A percentile compares a stretch with the other conserved stretches of the same genome.
These are phyloP conservation scores for Zenarchopterus dispar DNA, from an alignment of 2,797 vertebrate genomes.

Conservation along the genomic window DNA sequence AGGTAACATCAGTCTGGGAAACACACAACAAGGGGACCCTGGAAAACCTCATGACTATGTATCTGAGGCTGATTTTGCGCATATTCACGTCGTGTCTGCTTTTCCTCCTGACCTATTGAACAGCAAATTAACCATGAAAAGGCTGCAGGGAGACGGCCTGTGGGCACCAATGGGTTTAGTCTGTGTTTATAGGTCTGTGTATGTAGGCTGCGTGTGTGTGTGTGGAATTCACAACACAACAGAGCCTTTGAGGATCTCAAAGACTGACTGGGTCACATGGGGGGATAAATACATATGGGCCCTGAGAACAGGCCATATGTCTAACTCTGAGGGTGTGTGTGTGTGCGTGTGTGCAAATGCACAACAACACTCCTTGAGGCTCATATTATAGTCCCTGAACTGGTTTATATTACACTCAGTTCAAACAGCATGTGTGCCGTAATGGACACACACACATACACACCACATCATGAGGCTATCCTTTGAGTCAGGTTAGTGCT, in stretches of 20 bases:
- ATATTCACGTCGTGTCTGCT: slow-evolving; percentile 51
- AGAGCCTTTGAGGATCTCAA: slow-evolving; percentile 65
- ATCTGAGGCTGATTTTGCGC: slow-evolving; percentile 1
- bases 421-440: slow-evolving; percentile 54
- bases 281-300: slow-evolving; percentile 59
- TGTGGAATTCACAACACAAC: slow-evolving; percentile 50
- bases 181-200: slow-evolving; percentile 45
- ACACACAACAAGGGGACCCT: neutral
- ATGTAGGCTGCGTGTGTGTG: slow-evolving; percentile 20
- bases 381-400: slow-evolving; percentile 57
- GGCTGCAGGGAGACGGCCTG: slow-evolving; percentile 26
- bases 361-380: slow-evolving; percentile 41
- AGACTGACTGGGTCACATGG: slow-evolving; percentile 64
- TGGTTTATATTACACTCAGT: slow-evolving; percentile 68
- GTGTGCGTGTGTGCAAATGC: slow-evolving; percentile 26
- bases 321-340: slow-evolving; percentile 17
- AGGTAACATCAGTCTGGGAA: slow-evolving; percentile 51
- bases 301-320: slow-evolving; percentile 63
- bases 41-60: slow-evolving; percentile 40
- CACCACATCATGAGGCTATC: slow-evolving; percentile 49
- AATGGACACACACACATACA: slow-evolving; percentile 29
- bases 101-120: slow-evolving; percentile 69
- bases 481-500: slow-evolving; percentile 73
- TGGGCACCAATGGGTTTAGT: slow-evolving; percentile 43
- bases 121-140: slow-evolving; percentile 70